These are phyloP conservation scores for Peromyscus maniculatus DNA, from an alignment of 2,113 vertebrate species.

Conservation along the genomic window DNA sequence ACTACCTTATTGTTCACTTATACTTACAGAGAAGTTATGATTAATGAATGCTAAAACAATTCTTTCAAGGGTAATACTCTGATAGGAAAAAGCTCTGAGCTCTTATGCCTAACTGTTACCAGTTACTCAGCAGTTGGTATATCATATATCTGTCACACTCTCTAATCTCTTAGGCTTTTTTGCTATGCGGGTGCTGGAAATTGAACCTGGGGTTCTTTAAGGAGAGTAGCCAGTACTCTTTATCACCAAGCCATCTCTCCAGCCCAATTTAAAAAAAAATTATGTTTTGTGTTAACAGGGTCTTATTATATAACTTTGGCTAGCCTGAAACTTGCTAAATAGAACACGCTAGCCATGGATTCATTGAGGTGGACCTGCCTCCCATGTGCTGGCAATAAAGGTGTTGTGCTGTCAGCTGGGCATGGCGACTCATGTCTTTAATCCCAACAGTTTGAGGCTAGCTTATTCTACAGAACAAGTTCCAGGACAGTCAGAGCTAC, in stretches of 20 bases:
- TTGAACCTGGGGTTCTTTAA: not conserved
- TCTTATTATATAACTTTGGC: not conserved
- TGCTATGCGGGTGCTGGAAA: not conserved
- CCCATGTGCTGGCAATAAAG: not conserved
- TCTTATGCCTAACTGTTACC: not conserved
- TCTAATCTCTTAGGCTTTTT: not conserved
- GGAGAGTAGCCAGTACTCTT: not conserved
- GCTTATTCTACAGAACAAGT: not conserved
- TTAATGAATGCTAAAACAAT: slow-evolving; percentile 30
- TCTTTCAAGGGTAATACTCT: not conserved
- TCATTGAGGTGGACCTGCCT: not conserved
- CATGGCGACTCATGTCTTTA: not conserved
- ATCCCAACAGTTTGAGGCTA: not conserved
- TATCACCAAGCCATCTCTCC: not conserved
- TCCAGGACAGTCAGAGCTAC: not conserved
- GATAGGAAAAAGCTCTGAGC: slow-evolving; percentile 5
- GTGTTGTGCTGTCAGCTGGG: not conserved
- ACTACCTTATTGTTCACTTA: not conserved
- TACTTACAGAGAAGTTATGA: not conserved
- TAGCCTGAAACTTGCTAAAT: not conserved
- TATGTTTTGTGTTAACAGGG: not conserved
- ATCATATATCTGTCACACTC: not conserved
- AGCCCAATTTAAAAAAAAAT: not conserved
- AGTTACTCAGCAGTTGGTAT: not conserved
- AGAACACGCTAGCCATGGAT: not conserved